These are phyloP conservation scores for Carcharodon carcharias DNA, from an alignment of 2,797 vertebrate species.

Conservation along the genomic window DNA sequence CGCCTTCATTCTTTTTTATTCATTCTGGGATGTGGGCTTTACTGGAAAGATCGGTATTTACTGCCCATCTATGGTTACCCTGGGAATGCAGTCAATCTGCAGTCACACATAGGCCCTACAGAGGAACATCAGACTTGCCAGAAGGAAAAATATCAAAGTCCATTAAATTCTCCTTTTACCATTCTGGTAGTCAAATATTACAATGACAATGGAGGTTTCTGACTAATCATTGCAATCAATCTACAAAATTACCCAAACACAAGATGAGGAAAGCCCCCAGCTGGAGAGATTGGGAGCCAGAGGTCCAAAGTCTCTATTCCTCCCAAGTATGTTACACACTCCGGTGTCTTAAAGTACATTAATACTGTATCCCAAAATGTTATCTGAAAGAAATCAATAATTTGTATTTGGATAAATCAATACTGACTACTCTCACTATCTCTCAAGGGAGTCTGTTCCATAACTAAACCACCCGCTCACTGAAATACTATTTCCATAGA, in stretches of 20 bases:
- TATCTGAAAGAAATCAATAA: neutral
- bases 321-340: neutral
- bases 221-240: neutral
- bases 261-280: neutral
- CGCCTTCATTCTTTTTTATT: neutral
- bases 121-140: too few relatives aligned
- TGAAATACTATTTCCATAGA: too few relatives aligned
- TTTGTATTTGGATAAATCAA: too few relatives aligned
- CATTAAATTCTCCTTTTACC: too few relatives aligned
- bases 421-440: neutral
- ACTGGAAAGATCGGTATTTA: neutral
- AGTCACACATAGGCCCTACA: too few relatives aligned
- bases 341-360: neutral
- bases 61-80: neutral
- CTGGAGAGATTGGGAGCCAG: neutral
- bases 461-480: too few relatives aligned
- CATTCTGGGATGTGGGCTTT: neutral
- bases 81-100: neutral
- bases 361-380: neutral
- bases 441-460: neutral
- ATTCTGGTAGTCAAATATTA: too few relatives aligned
- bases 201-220: too few relatives aligned
- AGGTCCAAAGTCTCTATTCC: neutral
- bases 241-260: neutral
- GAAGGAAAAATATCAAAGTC: too few relatives aligned